Evolutionary conservation across 1,140 invertebrate species (phyloP), one percentile per base, ranked within the genome.

Genomic region (Protaetia brevitarsis): DNA sequence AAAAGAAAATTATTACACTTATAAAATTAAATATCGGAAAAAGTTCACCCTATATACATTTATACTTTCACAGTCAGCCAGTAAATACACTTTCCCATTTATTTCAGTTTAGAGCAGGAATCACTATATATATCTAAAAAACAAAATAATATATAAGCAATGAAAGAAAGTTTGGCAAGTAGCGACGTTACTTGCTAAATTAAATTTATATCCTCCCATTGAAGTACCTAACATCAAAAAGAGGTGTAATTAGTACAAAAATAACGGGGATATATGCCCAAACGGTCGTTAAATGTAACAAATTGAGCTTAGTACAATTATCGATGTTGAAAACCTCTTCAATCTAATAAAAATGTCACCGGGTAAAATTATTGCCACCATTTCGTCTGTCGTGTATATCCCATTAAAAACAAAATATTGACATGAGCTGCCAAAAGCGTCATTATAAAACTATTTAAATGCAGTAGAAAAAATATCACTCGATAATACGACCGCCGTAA

Each of bases 401-500:
- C 41, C 41, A 51, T 51, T 51, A 51, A 51, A 51, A 19, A 51
- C 41, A 21, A 51, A 10, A 51, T 51, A 51, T 51, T 23, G 41
- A 51, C 41, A 23, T 23, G 41, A 23, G 41, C 41, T 51, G 41
- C 41, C 41, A 51, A 51, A 51, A 51, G 26, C 41, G 41, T 51
- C 41, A 51, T 51, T 23, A 51, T 51, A 51, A 51, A 51, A 51
- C 41, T 51, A 51, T 51, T 51, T 51, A 51, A 51, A 51, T 51
- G 41, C 26, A 19, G 2, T 23, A 51, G 41, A 51, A 51, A 51
- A 51, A 51, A 51, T 51, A 51, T 51, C 21, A 10, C 19, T 51
- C 41, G n/a, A n/a, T 19, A 10, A 51, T 23, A 51, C 26, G 41
- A 21, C 41, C 41, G 19, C 19, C 19, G 19, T 16, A 23, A 8